A percentile compares a stretch with the other conserved stretches of the same genome.
Evolutionary conservation across 1,140 invertebrate species (phyloP).

Genomic region (Wasmannia auropunctata): DNA sequence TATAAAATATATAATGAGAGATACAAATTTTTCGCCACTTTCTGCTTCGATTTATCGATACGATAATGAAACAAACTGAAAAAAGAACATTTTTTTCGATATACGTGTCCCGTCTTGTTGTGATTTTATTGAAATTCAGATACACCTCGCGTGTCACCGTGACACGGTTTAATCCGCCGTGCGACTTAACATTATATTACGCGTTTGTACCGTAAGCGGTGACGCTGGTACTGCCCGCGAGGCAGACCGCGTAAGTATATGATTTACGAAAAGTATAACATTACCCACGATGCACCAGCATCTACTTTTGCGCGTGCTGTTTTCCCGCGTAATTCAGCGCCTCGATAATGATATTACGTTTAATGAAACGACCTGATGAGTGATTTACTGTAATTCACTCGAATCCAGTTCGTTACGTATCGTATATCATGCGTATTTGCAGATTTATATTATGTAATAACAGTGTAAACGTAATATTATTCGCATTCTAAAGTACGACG

Average conservation of each 20-base stretch:
- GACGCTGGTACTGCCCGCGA: background rate
- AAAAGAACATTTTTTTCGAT: background rate
- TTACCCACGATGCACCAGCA: background rate
- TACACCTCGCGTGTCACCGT: constrained; percentile 20
- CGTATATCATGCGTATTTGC: background rate
- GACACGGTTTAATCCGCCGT: background rate
- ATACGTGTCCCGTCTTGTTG: background rate
- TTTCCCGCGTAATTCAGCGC: constrained; percentile 18
- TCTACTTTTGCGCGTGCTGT: background rate
- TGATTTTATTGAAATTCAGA: constrained; percentile 49
- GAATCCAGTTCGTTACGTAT: background rate
- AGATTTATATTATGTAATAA: constrained; percentile 23
- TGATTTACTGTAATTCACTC: constrained; percentile 38
- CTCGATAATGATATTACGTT: constrained; percentile 34
- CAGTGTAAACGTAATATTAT: background rate
- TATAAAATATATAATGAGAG: background rate
- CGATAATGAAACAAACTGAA: background rate
- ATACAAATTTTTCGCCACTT: constrained; percentile 4
- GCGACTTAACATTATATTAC: constrained; percentile 25
- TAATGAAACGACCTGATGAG: constrained; percentile 18
- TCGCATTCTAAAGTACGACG: background rate
- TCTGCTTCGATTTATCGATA: background rate
- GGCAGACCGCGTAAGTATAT: background rate
- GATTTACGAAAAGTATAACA: constrained; percentile 45
- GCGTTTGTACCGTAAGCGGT: constrained; percentile 4